These are phyloP conservation scores for Lamellibrachia luymesi DNA, from an alignment of 1,140 invertebrate genomes.

Conservation along the genomic window DNA sequence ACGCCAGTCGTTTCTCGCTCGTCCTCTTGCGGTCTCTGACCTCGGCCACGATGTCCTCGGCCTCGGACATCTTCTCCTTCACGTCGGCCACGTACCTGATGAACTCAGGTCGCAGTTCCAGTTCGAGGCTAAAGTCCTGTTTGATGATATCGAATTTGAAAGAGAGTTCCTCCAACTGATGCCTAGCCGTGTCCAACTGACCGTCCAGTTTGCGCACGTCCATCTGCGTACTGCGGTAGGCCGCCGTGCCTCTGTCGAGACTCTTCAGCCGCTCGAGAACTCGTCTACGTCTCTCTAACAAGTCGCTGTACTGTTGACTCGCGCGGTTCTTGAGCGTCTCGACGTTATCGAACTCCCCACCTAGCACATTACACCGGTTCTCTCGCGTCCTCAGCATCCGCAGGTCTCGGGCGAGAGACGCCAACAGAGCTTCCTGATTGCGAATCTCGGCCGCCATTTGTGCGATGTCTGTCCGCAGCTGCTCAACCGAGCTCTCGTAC, in stretches of 20 bases:
- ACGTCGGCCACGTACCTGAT: conserved; percentile 33
- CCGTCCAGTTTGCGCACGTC: not conserved
- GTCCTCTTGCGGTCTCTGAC: conserved; percentile 10
- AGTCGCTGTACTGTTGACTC: conserved; percentile 22
- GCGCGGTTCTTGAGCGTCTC: conserved; percentile 16
- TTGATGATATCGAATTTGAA: conserved; percentile 19
- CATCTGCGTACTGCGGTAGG: not conserved
- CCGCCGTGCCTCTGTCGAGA: not conserved
- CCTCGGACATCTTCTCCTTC: conserved; percentile 20
- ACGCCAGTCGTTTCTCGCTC: conserved; percentile 19
- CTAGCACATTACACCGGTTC: conserved; percentile 25
- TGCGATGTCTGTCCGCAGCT: conserved; percentile 24
- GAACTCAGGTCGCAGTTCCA: conserved; percentile 37
- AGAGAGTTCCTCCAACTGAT: not conserved
- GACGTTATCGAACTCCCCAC: conserved; percentile 23
- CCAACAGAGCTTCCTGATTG: conserved; percentile 27
- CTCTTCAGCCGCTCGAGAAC: conserved; percentile 28
- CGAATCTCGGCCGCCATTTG: conserved; percentile 20
- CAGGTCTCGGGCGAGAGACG: conserved; percentile 16
- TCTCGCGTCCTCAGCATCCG: conserved; percentile 26
- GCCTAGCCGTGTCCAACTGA: not conserved
- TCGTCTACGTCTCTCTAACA: conserved; percentile 34
- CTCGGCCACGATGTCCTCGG: not conserved
- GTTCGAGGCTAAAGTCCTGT: conserved; percentile 35
- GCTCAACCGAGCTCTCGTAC: not conserved